These are phyloP conservation scores for Trematocara zebra DNA, from an alignment of 2,113 vertebrate genomes.

Conservation along the genomic window DNA sequence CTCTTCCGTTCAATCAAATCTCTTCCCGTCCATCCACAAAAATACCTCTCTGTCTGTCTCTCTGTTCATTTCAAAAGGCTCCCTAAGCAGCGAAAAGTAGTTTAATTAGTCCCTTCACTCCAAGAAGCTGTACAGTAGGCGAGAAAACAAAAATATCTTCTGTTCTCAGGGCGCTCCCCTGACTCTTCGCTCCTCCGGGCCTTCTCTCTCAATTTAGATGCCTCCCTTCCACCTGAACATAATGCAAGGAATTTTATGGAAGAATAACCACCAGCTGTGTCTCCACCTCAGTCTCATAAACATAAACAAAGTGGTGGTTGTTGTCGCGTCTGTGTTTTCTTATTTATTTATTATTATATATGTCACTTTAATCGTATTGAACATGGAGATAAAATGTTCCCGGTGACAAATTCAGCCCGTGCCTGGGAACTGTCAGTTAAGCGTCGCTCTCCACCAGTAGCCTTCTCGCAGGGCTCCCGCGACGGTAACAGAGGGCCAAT, in stretches of 20 bases:
- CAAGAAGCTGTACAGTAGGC: background rate
- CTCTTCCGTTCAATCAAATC: background rate
- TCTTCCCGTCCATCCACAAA: background rate
- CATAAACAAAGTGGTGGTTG: background rate
- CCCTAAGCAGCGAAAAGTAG: background rate
- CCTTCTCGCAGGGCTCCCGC: slow-evolving; percentile 6
- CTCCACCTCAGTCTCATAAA: background rate
- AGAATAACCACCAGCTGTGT: slow-evolving; percentile 23
- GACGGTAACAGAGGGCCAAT: slow-evolving; percentile 53
- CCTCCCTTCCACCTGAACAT: background rate
- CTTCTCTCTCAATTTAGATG: background rate
- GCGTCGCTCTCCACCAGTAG: background rate
- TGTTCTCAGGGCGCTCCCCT: background rate
- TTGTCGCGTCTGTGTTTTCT: background rate
- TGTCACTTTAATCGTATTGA: background rate
- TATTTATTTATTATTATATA: background rate
- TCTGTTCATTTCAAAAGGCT: background rate
- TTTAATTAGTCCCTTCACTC: background rate
- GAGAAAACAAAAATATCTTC: background rate
- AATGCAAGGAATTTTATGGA: slow-evolving; percentile 15
- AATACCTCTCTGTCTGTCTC: background rate
- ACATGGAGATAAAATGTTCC: background rate
- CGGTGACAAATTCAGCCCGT: slow-evolving; percentile 1
- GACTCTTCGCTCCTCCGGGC: background rate
- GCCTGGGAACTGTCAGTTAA: slow-evolving; percentile 39